Evolutionary conservation across 2,797 vertebrate species (phyloP).

Genomic region (Oreochromis grahami): DNA sequence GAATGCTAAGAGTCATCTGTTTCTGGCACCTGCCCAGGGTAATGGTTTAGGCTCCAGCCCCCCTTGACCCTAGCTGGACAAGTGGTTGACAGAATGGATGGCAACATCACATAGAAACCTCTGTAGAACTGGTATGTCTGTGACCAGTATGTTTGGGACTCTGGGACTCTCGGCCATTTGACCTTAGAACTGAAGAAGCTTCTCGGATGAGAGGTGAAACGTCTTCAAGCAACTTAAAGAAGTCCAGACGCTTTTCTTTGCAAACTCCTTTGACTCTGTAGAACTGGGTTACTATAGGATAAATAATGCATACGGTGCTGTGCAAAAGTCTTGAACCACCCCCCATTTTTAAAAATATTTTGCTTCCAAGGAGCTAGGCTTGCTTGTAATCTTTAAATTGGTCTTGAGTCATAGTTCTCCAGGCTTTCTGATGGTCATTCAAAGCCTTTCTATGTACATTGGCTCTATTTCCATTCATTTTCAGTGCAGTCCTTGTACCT

Average conservation of each 20-base stretch:
- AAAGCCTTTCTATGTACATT: not conserved
- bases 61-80: too few relatives aligned
- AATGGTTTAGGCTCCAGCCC: too few relatives aligned
- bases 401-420: not conserved
- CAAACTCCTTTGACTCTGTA: too few relatives aligned
- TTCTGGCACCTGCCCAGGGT: too few relatives aligned
- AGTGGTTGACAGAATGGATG: too few relatives aligned
- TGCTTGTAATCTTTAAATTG: not conserved
- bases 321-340: not conserved
- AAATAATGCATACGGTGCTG: not conserved
- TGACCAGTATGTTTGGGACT: too few relatives aligned
- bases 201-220: too few relatives aligned
- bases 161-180: too few relatives aligned
- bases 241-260: too few relatives aligned
- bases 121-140: not conserved
- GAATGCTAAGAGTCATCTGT: too few relatives aligned
- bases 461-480: not conserved
- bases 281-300: not conserved
- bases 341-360: not conserved
- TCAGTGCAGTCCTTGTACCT: not conserved
- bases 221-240: too few relatives aligned
- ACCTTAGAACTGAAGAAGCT: too few relatives aligned
- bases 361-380: not conserved
- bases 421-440: not conserved
- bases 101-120: not conserved